phyloP scores from a whole-genome alignment of 1,140 invertebrate species.

The Ptiloglossa arizonensis region DNA sequence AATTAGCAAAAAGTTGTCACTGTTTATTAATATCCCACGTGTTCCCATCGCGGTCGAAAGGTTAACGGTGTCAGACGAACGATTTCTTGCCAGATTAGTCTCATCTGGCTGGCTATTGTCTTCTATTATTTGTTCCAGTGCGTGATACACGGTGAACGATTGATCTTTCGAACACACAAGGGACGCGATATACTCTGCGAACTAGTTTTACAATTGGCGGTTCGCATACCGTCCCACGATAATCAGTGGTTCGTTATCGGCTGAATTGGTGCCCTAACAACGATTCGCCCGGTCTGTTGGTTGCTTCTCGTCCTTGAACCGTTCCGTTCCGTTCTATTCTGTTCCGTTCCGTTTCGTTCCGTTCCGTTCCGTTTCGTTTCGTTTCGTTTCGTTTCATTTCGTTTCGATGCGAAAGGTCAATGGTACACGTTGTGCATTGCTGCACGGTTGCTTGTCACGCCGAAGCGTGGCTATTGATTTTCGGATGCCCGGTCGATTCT shows the following conservation, averaged over 20 bases:
- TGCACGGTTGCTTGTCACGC: constrained; percentile 46
- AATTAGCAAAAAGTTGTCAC: no score
- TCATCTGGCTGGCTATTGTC: constrained; percentile 26
- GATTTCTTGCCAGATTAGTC: constrained; percentile 27
- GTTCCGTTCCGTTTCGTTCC: constrained; percentile 39
- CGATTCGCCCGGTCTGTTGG: constrained; percentile 49
- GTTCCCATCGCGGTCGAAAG: background rate
- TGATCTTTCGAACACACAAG: constrained; percentile 42
- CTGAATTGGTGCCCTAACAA: constrained; percentile 65
- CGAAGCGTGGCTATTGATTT: constrained; percentile 52
- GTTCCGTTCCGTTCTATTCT: constrained; percentile 13
- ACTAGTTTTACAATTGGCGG: constrained; percentile 57
- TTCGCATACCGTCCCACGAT: constrained; percentile 68
- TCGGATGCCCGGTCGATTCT: constrained; percentile 34
- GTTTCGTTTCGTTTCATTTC: constrained; percentile 34
- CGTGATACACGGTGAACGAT: constrained; percentile 21
- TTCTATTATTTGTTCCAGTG: constrained; percentile 25
- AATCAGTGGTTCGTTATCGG: constrained; percentile 70
- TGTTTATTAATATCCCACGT: background rate
- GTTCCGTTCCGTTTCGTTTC: constrained; percentile 37
- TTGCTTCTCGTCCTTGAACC: constrained; percentile 4
- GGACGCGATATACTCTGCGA: constrained; percentile 24
- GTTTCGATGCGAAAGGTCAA: constrained; percentile 61
- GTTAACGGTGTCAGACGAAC: constrained; percentile 9
- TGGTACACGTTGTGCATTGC: constrained; percentile 43